Evolutionary conservation across 1,140 invertebrate species (phyloP).

Genomic region (Halesus radiatus): DNA sequence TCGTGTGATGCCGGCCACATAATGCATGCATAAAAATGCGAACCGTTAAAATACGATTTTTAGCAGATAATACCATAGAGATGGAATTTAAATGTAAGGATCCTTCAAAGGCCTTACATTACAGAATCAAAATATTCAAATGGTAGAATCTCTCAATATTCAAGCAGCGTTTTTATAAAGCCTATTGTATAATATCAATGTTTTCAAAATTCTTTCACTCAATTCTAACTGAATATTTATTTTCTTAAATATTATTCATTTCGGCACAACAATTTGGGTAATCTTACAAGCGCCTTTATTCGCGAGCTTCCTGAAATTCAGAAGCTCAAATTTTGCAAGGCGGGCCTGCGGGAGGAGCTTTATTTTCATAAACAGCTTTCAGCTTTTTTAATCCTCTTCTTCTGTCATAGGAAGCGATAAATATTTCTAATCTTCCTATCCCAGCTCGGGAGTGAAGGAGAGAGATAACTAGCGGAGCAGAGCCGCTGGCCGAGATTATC

Average conservation of each 20-base stretch:
- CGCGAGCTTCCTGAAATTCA: background rate
- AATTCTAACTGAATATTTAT: background rate
- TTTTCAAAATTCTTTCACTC: background rate
- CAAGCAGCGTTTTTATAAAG: too few species aligned
- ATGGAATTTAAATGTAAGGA: too few species aligned
- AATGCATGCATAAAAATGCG: slow-evolving; percentile 34
- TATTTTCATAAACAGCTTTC: slow-evolving; percentile 40
- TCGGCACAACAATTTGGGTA: background rate
- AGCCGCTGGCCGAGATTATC: slow-evolving; percentile 48
- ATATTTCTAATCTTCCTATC: slow-evolving; percentile 48
- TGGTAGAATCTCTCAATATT: too few species aligned
- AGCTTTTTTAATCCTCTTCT: slow-evolving; percentile 37
- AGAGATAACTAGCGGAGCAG: background rate
- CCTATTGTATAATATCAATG: too few species aligned
- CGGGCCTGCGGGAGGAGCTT: slow-evolving; percentile 4
- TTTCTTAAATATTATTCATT: background rate
- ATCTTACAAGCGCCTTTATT: background rate
- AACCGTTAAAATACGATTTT: background rate
- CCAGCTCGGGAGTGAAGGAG: background rate
- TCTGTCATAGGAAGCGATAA: slow-evolving; percentile 40
- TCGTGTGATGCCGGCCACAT: slow-evolving; percentile 7
- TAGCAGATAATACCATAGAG: background rate
- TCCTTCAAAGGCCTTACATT: too few species aligned
- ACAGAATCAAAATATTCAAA: too few species aligned
- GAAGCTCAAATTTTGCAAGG: slow-evolving; percentile 14